Base-by-base conservation (phyloP, 1,140 invertebrate species). In the Araneus ventricosus region DNA sequence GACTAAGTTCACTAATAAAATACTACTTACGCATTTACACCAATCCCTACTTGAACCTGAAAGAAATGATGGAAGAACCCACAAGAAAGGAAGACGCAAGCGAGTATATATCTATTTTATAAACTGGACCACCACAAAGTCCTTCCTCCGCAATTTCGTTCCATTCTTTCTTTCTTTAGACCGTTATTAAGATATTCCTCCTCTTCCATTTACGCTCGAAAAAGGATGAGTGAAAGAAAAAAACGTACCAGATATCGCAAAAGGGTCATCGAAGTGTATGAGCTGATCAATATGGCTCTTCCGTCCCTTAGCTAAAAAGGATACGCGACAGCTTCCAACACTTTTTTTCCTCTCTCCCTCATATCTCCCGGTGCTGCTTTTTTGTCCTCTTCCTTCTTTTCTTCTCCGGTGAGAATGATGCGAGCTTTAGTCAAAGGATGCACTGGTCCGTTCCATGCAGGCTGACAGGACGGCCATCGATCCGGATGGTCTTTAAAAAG, bases 211-310 rank as follows among this genome's bases (percentile, higher is more conserved):
- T 75, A 37, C 30, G 70, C 70, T 61, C 37, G 63, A 75, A 27
- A 59, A 67, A 27, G 61, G 61, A 88, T 59, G 52, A 2, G 57
- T 20, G 24, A 27, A 52, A n/a, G 27, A 61, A 70, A 88, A 34
- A 70, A 70, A 70, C 14, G 39, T 24, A 34, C 17, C 45, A 75
- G 61, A 70, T 87, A 59, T 87, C 85, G 52, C 52, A 88, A 88
- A 88, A 88, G 34, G 63, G 37, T 67, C 87, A 75, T 57, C 87
- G 79, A 84, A 91, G 79, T 84, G 89, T 84, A 59, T 63, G 79
- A 91, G 39, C 89, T 84, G 89, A 91, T 91, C 89, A 91, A 91
- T 91, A 91, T 91, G 80, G 89, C 79, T 63, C 75, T 88, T 88
- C 86, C 86, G 59, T 88, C 37, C 61, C 34, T 37, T 37, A 27